Evolutionary conservation across 35 echinoderm and acorn worm species (phyloP), one percentile per base, ranked within the genome.

Genomic region (Anneissia japonica): DNA sequence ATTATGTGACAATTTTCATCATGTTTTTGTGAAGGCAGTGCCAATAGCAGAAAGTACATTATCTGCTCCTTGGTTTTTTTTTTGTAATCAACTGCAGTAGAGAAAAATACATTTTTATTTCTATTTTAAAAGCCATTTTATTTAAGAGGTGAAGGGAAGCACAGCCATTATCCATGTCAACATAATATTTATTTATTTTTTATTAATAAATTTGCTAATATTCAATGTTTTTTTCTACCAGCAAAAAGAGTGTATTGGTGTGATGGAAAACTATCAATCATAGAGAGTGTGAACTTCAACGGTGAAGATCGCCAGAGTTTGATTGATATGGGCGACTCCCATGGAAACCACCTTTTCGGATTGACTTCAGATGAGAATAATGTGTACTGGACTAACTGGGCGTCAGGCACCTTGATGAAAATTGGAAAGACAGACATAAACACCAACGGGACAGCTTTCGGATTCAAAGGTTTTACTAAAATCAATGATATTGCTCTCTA

Each of bases 331-430:
- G 77, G 82, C 21, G 21, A 2, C 21, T 64, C 51, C 2, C 1
- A 64, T 19, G 77, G 46, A 3, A 43, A 30, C 14, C 82, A 85
- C 4, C 72, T 83, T 16, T 89, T 89, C 31, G 92, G 92, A 14
- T 79, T 93, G 21, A 51, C 77, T 4, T 32, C 89, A 0, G 33
- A 82, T 17, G 73, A 81, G 30, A 46, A 81, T 21, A 43, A 43
- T 29, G 34, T 93, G 28, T 93, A 86, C 46, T 93, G 92, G 92
- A 82, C 80, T 13, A 87, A 93, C 38, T 88, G 77, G 79, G 36
- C 32, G 3, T 10, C 32, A 32, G 76, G 76, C 33, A 77, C 33
- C 6, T 0, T 77, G 3, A 77, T 77, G 76, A 35, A 4, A 12
- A 34, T 77, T 32, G 4, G 33, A 77, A 34, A 37, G 31, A 34